Conservation (phyloP, 2,888 invertebrate genomes). For the Plebejus argus region DNA sequence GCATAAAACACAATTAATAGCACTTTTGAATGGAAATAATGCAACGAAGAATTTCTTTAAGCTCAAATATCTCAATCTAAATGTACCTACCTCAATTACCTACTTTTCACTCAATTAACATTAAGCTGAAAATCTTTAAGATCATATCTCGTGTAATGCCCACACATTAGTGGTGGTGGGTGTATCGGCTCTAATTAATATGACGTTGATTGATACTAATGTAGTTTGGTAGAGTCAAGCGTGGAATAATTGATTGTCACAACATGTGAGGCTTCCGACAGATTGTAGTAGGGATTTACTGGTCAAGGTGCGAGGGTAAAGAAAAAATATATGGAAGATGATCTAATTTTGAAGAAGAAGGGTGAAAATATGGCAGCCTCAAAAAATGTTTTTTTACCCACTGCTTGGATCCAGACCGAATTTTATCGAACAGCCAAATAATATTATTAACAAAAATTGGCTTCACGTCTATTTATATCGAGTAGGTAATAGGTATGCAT, state of each 20-base stretch:
- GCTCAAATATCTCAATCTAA: neutral
- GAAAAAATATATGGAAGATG: too few relatives aligned
- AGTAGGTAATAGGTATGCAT: too few relatives aligned
- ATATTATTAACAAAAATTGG: too few relatives aligned
- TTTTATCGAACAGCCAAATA: too few relatives aligned
- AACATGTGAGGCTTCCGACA: constrained; percentile 52
- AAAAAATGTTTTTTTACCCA: too few relatives aligned
- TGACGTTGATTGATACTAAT: constrained; percentile 79
- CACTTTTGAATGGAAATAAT: too few relatives aligned
- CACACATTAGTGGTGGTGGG: constrained; percentile 50
- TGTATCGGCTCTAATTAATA: constrained; percentile 78
- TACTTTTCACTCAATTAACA: neutral
- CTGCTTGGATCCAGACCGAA: too few relatives aligned
- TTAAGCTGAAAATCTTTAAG: neutral
- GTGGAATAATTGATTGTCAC: constrained; percentile 75
- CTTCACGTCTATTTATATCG: too few relatives aligned
- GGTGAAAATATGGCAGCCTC: too few relatives aligned
- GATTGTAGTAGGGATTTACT: neutral
- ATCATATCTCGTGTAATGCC: constrained; percentile 25
- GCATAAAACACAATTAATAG: too few relatives aligned
- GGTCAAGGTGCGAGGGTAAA: too few relatives aligned
- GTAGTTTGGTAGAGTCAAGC: constrained; percentile 62
- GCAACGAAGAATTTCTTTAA: neutral
- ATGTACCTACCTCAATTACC: neutral
- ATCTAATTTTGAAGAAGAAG: too few relatives aligned